Evolutionary conservation across 64 coral and sea anemone genomes (phyloP), one percentile per base, ranked within the genome.

Genomic region (Montipora sp.): DNA sequence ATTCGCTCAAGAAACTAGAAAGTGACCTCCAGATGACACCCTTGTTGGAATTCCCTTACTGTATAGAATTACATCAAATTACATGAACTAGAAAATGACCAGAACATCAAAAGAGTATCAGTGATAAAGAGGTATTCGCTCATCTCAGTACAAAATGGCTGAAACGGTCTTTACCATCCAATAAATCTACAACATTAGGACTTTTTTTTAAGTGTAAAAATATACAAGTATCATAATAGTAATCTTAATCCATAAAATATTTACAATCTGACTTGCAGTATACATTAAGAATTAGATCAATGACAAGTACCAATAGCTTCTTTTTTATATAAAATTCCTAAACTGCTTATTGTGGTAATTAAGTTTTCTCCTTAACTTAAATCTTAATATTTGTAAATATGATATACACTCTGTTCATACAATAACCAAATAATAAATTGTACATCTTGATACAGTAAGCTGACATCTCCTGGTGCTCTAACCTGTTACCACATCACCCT

Each of bases 201-300:
- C 51, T 73, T 48, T 84, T 12, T 13, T 85, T 85, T 85, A 70
- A 85, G 63, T 85, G 82, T 85, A 85, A 85, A 85, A 85, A 85
- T 85, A 85, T 85, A 85, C 82, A 85, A 85, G 82, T 85, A 85
- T 85, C 61, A 85, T 85, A 57, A 84, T 84, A 85, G 82, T 85
- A 46, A 85, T 85, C 65, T 85, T 71, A 85, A 70, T 85, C 65
- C 82, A 85, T 85, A 85, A 85, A 85, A 85, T 85, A 85, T 85
- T 85, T 85, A 85, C 82, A 85, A 71, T 65, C 68, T 11, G 65
- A 51, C 19, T 63, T 85, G 82, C 46, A 85, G 82, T 72, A 85
- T 85, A 85, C 82, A 85, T 85, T 85, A 85, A 85, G 82, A 85
- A 85, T 85, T 85, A 85, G 71, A 63, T 49, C 65, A 72, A 85